These are phyloP conservation scores for Lepidocolaptes lacrymiger DNA, from an alignment of 2,797 vertebrate species.

Conservation along the genomic window DNA sequence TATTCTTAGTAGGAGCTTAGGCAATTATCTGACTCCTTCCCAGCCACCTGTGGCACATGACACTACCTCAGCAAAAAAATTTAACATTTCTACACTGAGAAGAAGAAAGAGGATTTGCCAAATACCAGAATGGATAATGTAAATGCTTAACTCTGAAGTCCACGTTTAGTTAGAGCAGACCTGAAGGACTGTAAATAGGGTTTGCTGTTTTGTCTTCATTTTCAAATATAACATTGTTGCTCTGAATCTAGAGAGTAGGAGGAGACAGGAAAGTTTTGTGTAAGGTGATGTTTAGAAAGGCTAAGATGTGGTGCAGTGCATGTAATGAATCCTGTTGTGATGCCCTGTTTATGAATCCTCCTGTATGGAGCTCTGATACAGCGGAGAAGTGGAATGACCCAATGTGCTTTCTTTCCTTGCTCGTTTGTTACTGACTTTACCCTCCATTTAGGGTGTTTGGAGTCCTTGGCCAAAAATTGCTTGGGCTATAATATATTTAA, in stretches of 20 bases:
- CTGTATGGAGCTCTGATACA: neutral
- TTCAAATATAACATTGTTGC: neutral
- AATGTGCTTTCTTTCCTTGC: neutral
- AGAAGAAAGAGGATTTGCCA: neutral
- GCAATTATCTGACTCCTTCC: constrained; percentile 33
- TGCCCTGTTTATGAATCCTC: neutral
- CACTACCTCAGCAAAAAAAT: constrained; percentile 9
- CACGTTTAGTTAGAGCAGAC: neutral
- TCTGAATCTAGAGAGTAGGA: neutral
- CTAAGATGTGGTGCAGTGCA: neutral
- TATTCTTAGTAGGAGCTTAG: constrained; percentile 1
- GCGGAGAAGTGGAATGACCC: neutral
- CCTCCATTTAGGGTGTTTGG: neutral
- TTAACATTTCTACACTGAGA: neutral
- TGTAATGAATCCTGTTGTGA: neutral
- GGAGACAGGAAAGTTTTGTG: neutral
- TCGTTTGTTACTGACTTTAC: neutral
- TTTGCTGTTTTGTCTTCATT: neutral
- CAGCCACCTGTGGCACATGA: neutral
- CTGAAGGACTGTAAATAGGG: neutral
- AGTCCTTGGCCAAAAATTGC: neutral
- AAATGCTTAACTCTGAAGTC: neutral
- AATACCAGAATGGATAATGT: neutral
- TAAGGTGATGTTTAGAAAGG: neutral
- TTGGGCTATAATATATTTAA: neutral